Conservation (phyloP, 2,888 invertebrate genomes). For the Pyrochroa serraticornis region DNA sequence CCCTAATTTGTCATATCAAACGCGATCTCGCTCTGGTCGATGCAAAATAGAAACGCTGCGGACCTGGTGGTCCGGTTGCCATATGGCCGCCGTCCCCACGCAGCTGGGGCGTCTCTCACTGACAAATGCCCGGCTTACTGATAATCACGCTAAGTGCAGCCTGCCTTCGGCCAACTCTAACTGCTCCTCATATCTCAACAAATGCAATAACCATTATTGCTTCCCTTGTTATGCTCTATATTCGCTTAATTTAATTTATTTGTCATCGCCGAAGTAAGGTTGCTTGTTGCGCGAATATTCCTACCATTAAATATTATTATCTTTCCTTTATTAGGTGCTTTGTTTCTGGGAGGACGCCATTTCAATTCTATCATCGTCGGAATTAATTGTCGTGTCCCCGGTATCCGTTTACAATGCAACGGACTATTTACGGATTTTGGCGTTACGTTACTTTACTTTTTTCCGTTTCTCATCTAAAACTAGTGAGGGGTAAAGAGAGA, state of each 20-base stretch:
- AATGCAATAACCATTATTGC: conserved; percentile 52
- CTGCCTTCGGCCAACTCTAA: conserved; percentile 45
- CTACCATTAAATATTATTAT: conserved; percentile 26
- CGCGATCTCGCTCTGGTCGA: conserved; percentile 24
- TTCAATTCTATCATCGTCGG: conserved; percentile 7
- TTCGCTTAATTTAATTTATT: conserved; percentile 47
- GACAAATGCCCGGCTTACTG: conserved; percentile 49
- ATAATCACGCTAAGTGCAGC: conserved; percentile 53
- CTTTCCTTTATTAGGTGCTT: conserved; percentile 24
- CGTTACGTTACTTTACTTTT: too few relatives aligned
- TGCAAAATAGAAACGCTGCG: conserved; percentile 23
- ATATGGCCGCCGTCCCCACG: conserved; percentile 34
- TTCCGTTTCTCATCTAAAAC: too few relatives aligned
- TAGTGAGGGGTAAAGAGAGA: background rate
- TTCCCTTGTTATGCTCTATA: conserved; percentile 42
- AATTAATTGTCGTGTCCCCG: conserved; percentile 17
- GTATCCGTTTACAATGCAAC: conserved; percentile 18
- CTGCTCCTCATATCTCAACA: conserved; percentile 51
- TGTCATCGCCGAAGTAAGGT: conserved; percentile 41
- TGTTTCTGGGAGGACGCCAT: conserved; percentile 2
- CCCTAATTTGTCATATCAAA: conserved; percentile 44
- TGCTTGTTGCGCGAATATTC: conserved; percentile 42
- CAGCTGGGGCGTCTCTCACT: conserved; percentile 43
- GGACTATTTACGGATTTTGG: conserved; percentile 6
- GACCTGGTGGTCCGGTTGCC: conserved; percentile 21